Evolutionary conservation across 2,888 invertebrate genomes (phyloP), one percentile per base, ranked within the genome.

Genomic region (Heterodera filipjevi): DNA sequence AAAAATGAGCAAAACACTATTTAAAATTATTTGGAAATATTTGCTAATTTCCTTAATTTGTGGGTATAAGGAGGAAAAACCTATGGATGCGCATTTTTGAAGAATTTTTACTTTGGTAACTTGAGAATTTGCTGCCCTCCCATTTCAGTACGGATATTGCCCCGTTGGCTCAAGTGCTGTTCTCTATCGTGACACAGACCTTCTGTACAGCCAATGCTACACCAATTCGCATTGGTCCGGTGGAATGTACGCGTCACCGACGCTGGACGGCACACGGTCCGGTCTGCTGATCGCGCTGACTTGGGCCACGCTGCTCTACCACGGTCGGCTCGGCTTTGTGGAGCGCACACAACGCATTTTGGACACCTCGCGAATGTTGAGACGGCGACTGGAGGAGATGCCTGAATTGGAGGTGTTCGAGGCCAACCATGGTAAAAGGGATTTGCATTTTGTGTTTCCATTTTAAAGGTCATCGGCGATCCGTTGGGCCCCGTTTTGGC

Each of bases 201-300:
- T 93, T 89, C 92, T 94, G 22, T 94, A 95, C 89, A 92, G 93
- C 87, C 99, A 99, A 91, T 98, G 94, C 90, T 96, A 95, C 53
- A 94, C 95, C 16, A 94, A 94, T 71, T 94, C 96, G 0, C 95
- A 98, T 89, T 99, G 99, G 99, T 95, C 96, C 0, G 99, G 99
- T 77, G 99, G 99, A 77, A 95, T 98, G 77, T 99, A 99, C 90
- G 97, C 96, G 0, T 95, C 97, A 1, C 96, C 98, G 8, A 95
- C 95, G 6, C 92, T 99, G 44, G 74, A 66, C 53, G 83, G 83
- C 22, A 71, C 53, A 49, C 72, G 85, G 19, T 76, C 84, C 2
- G 84, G 84, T 16, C 66, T 80, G 35, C 79, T 85, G 0, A 81
- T 87, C 33, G 87, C 87, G 3, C 80, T 86, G 12, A 84, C 87